These are phyloP conservation scores for Rhizoglyphus robini DNA, from an alignment of 1,140 invertebrate genomes.

Conservation along the genomic window DNA sequence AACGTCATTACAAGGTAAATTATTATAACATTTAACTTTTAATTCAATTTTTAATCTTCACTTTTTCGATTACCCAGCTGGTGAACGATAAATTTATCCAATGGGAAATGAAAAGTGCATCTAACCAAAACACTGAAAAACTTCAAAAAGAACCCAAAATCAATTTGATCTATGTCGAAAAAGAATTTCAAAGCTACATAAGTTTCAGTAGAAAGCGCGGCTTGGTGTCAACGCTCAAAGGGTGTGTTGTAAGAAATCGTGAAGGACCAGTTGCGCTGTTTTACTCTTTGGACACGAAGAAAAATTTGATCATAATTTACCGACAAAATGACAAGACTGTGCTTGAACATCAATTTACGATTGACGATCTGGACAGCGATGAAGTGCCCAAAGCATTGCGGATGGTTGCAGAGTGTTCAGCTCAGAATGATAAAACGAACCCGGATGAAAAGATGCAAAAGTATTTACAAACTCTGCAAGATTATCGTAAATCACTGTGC, in stretches of 20 bases:
- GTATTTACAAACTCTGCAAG: background rate
- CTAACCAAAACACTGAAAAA: conserved; percentile 21
- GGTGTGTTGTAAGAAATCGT: conserved; percentile 57
- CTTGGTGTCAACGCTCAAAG: conserved; percentile 70
- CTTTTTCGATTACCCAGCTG: too few species aligned
- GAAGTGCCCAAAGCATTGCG: background rate
- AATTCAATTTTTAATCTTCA: too few species aligned
- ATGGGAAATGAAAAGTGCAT: conserved; percentile 49
- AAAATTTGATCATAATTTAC: conserved; percentile 60
- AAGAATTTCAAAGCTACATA: conserved; percentile 61
- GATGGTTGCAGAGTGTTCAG: background rate
- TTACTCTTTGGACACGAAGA: conserved; percentile 49
- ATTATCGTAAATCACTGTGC: background rate
- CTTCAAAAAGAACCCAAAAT: conserved; percentile 53
- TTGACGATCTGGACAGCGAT: conserved; percentile 6
- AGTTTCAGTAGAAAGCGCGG: conserved; percentile 74
- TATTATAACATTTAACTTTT: too few species aligned
- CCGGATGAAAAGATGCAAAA: background rate
- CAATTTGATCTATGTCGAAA: too few species aligned
- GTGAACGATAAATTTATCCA: conserved; percentile 57
- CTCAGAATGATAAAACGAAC: too few species aligned
- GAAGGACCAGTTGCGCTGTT: conserved; percentile 66
- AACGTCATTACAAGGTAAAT: conserved; percentile 76
- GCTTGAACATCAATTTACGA: conserved; percentile 22
- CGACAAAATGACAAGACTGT: conserved; percentile 40